phyloP scores from a whole-genome alignment of 2,113 vertebrate genomes.

The Cranoglanis bouderius region DNA sequence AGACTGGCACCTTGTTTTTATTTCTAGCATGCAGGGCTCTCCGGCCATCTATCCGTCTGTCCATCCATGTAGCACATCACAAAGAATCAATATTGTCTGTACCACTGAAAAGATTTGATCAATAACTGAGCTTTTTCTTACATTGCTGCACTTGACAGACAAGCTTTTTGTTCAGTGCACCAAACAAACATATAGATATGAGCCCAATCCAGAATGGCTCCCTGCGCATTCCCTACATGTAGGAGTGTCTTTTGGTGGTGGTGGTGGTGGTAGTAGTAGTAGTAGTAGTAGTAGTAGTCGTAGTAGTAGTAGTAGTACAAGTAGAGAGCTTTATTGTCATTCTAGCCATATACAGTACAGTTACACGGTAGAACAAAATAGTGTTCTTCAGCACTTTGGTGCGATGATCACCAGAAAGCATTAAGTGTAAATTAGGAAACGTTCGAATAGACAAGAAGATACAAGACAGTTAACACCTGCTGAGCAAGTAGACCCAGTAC shows the following conservation, averaged over 20 bases:
- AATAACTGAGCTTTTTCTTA: neutral
- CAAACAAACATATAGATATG: neutral
- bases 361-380: neutral
- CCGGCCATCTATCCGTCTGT: neutral
- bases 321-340: neutral
- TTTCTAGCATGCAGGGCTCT: constrained; percentile 3
- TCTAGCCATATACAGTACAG: neutral
- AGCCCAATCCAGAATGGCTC: neutral
- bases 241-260: neutral
- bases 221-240: neutral
- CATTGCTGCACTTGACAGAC: neutral
- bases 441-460: neutral
- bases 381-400: neutral
- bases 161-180: neutral
- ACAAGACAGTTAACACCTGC: neutral
- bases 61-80: constrained; percentile 20
- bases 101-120: constrained; percentile 10
- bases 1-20: constrained; percentile 35
- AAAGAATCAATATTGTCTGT: neutral
- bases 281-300: too few species aligned
- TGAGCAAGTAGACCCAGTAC: neutral
- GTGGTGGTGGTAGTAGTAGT: neutral
- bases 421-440: neutral
- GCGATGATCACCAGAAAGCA: neutral
- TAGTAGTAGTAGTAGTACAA: too few species aligned